Evolutionary conservation across 2,113 vertebrate species (phyloP), one percentile per base, ranked within the genome.

Genomic region (Bubo bubo): DNA sequence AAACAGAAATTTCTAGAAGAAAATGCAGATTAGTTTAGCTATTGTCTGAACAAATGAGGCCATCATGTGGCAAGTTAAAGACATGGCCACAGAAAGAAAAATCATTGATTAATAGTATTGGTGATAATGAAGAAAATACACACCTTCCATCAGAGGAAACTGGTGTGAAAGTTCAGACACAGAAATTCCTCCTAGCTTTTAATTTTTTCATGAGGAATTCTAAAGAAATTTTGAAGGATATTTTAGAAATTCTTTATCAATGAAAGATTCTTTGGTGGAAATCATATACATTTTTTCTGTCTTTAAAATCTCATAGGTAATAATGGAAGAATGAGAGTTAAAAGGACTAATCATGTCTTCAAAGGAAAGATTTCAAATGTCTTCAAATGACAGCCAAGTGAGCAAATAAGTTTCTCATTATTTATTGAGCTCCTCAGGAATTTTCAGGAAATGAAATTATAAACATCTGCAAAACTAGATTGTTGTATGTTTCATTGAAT

Each of bases 31-130:
- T 28, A 83, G 15, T 2, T 43, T 62, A 58, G 3, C 20, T 66
- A 56, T 56, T 86, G 85, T 82, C 49, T 81, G 72, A 86, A 73
- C 18, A 66, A 70, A 94, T 53, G 86, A 94, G 95, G 94, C 76
- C 93, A 92, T 91, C 93, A 41, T 89, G 96, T 94, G 96, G 94
- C 76, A 95, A 74, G 70, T 77, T 50, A 83, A 88, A 70, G 56
- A 74, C 45, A 90, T 49, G 50, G 50, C 20, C 47, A 49, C 13
- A 49, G 47, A 52, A 70, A 77, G 24, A 90, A 83, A 89, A 87
- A 24, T 20, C 2, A 30, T 9, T 87, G 14, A 34, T 75, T n/a
- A 59, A 52, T 16, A 63, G 14, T 59, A 41, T 9, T 47, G 20
- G 23, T 28, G 34, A 71, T 71, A 55, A 86, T 28, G 11, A 50